A percentile compares a stretch with the other conserved stretches of the same genome.
phyloP scores from a whole-genome alignment of 1,140 invertebrate species.

The Steinernema feltiae region DNA sequence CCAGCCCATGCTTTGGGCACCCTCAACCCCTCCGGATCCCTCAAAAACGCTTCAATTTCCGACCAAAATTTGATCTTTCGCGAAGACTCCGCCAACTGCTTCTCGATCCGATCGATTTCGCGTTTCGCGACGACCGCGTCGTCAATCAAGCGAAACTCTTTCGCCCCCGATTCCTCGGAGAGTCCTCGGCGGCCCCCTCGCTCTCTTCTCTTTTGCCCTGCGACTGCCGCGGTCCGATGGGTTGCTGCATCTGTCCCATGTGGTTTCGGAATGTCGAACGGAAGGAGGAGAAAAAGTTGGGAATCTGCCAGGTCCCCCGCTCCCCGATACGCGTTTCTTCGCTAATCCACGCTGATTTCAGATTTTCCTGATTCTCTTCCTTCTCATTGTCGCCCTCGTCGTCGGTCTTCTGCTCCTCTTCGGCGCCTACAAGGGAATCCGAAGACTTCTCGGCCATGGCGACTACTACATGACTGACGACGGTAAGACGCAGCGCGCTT shows the following conservation, averaged over 20 bases:
- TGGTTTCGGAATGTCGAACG: slow-evolving; percentile 5
- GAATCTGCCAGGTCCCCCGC: neutral
- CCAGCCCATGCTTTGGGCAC: no score
- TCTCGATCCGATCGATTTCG: neutral
- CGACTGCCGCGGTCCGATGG: neutral
- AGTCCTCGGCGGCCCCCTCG: neutral
- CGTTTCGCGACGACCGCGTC: neutral
- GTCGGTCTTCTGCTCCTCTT: slow-evolving; percentile 52
- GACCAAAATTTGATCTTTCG: no score
- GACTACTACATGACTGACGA: slow-evolving; percentile 57
- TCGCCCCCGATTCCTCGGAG: neutral
- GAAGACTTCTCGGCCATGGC: slow-evolving; percentile 51
- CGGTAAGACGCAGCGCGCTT: slow-evolving; percentile 36
- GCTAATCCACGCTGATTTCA: slow-evolving; percentile 23
- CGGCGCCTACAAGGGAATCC: slow-evolving; percentile 51
- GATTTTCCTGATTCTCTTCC: slow-evolving; percentile 56
- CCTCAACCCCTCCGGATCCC: no score
- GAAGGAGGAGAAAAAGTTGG: neutral
- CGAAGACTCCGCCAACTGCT: neutral
- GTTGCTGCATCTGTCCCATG: slow-evolving; percentile 11
- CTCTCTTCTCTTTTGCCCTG: neutral
- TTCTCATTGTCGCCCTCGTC: slow-evolving; percentile 52
- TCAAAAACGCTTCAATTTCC: no score
- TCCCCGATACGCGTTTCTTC: neutral
- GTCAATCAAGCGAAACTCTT: neutral